phyloP scores from a whole-genome alignment of 2,888 invertebrate species.

The Noctua pronuba region DNA sequence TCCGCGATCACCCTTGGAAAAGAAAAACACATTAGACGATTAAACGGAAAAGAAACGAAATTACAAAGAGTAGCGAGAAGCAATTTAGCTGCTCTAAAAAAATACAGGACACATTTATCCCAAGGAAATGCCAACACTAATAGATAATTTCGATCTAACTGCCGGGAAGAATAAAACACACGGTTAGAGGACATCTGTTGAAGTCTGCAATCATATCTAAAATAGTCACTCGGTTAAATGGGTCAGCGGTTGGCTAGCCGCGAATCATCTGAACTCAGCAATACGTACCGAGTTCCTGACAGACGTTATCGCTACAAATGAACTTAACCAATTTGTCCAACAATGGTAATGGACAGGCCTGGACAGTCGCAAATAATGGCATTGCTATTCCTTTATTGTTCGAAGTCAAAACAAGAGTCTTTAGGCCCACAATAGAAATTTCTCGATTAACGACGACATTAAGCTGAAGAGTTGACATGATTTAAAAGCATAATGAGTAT shows the following conservation, averaged over 20 bases:
- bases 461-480: slow-evolving; percentile 28
- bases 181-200: slow-evolving; percentile 54
- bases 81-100: neutral
- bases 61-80: neutral
- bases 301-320: slow-evolving; percentile 45
- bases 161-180: slow-evolving; percentile 35
- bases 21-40: slow-evolving; percentile 4
- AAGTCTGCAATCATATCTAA: slow-evolving; percentile 66
- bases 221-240: slow-evolving; percentile 65
- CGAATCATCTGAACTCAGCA: slow-evolving; percentile 56
- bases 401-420: slow-evolving; percentile 13
- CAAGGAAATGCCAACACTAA: slow-evolving; percentile 26
- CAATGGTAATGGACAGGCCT: slow-evolving; percentile 31
- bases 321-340: slow-evolving; percentile 43
- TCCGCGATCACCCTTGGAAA: neutral
- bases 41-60: slow-evolving; percentile 14
- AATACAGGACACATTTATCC: neutral
- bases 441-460: slow-evolving; percentile 36
- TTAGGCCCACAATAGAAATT: slow-evolving; percentile 31
- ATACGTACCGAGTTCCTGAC: slow-evolving; percentile 25
- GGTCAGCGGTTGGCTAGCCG: slow-evolving; percentile 65
- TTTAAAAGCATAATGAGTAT: slow-evolving; percentile 37
- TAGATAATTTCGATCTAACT: slow-evolving; percentile 30
- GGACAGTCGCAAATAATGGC: slow-evolving; percentile 17
- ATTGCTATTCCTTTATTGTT: slow-evolving; percentile 8